These are phyloP conservation scores for Notothenia coriiceps DNA, from an alignment of 2,113 vertebrate genomes.

Conservation along the genomic window DNA sequence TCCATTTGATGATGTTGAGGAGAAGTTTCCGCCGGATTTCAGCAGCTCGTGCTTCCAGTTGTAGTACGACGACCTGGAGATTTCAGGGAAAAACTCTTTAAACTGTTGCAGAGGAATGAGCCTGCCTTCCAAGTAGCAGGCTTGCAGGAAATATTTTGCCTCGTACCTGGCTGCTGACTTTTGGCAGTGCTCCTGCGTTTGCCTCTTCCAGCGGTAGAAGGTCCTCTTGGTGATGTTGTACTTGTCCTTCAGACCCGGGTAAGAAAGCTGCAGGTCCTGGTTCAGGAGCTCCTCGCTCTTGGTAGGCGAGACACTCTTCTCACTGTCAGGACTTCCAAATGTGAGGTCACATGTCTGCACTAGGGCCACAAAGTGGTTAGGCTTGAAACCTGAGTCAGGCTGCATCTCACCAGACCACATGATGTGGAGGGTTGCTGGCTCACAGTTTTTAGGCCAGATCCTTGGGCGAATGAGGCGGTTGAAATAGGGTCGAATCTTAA, in stretches of 20 bases:
- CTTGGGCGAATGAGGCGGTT: conserved; percentile 93
- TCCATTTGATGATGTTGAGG: conserved; percentile 69
- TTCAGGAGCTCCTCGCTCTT: conserved; percentile 85
- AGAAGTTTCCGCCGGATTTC: conserved; percentile 79
- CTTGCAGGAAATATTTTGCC: conserved; percentile 94
- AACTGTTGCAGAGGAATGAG: conserved; percentile 92
- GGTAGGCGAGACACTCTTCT: conserved; percentile 67
- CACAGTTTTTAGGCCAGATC: conserved; percentile 69
- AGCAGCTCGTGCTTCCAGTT: conserved; percentile 96
- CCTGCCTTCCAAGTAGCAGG: conserved; percentile 89
- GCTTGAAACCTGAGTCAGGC: conserved; percentile 87
- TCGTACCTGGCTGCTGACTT: conserved; percentile 92
- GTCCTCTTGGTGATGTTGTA: conserved; percentile 94
- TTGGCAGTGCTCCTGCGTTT: conserved; percentile 91
- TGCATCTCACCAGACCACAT: conserved; percentile 95
- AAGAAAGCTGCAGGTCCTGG: conserved; percentile 86
- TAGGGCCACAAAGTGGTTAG: conserved; percentile 91
- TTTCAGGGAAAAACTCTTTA: conserved; percentile 92
- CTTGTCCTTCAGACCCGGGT: conserved; percentile 88
- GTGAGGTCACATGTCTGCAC: conserved; percentile 84
- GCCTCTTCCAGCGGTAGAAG: conserved; percentile 95
- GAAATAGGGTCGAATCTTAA: conserved; percentile 95
- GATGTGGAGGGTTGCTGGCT: conserved; percentile 88
- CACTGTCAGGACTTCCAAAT: conserved; percentile 49
- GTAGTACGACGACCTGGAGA: conserved; percentile 95